Conservation (phyloP, 2,797 vertebrate species). For the Carcharodon carcharias region DNA sequence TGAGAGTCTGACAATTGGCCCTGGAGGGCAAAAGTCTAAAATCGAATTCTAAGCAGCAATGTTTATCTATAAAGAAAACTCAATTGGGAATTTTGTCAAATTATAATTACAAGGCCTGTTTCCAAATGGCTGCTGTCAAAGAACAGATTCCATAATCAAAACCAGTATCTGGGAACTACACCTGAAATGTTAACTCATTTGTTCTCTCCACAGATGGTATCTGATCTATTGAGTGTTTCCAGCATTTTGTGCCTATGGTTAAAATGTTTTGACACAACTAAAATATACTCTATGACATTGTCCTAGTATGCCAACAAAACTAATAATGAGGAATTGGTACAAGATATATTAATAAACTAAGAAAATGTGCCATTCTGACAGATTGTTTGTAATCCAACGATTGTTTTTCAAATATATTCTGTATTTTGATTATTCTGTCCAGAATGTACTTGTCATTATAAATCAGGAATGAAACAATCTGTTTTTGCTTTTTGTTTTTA, state of each 20-base stretch:
- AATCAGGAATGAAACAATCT: background rate
- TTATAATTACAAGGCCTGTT: conserved; percentile 37
- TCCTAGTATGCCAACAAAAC: background rate
- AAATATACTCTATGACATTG: background rate
- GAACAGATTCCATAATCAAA: conserved; percentile 28
- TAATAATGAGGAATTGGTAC: background rate
- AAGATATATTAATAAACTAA: background rate
- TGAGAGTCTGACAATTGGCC: background rate
- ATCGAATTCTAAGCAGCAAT: conserved; percentile 1
- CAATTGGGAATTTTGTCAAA: conserved; percentile 39
- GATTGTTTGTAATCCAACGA: background rate
- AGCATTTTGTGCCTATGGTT: background rate
- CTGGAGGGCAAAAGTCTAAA: conserved; percentile 28
- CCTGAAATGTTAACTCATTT: background rate
- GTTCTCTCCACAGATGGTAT: background rate
- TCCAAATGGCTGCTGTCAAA: conserved; percentile 40
- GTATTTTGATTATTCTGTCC: background rate
- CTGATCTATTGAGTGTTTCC: background rate
- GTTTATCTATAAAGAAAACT: conserved; percentile 35
- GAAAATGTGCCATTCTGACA: background rate
- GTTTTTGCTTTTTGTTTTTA: too few relatives aligned
- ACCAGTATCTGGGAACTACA: background rate
- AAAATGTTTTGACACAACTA: background rate
- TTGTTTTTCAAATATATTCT: background rate
- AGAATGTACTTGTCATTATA: background rate